A percentile compares a stretch with the other conserved stretches of the same genome.
These are phyloP conservation scores for Sphyrna mokarran DNA, from an alignment of 2,113 vertebrate genomes.

Conservation along the genomic window DNA sequence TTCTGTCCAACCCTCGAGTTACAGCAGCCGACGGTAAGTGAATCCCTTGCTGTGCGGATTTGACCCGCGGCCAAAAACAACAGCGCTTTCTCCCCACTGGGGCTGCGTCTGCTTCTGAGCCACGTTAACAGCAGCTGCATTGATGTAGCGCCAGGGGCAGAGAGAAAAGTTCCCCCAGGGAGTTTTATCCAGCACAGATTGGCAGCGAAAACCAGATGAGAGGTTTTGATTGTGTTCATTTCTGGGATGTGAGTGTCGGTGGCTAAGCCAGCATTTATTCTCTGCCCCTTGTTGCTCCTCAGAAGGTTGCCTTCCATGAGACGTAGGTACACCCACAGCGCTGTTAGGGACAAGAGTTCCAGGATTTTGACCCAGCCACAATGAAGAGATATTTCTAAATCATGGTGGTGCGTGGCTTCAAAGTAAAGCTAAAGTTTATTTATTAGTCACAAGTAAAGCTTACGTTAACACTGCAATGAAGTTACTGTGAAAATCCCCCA, in stretches of 20 bases:
- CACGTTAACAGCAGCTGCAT: background rate
- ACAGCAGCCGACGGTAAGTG: background rate
- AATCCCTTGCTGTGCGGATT: background rate
- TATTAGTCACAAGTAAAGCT: too few relatives aligned
- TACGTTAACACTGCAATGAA: too few relatives aligned
- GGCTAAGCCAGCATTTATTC: background rate
- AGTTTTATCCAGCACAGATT: background rate
- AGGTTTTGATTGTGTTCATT: background rate
- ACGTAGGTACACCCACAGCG: too few relatives aligned
- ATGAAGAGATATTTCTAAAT: too few relatives aligned
- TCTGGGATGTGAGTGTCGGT: background rate
- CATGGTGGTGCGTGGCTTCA: too few relatives aligned
- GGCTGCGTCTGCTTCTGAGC: background rate
- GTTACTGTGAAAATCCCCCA: too few relatives aligned
- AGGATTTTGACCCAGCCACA: too few relatives aligned
- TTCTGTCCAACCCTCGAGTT: background rate
- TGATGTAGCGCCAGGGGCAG: background rate
- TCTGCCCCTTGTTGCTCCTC: background rate
- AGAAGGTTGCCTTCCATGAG: too few relatives aligned
- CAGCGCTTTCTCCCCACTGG: background rate
- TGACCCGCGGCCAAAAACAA: background rate
- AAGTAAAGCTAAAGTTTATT: too few relatives aligned
- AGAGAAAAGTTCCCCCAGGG: background rate
- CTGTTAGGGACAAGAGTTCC: background rate
- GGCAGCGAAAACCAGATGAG: background rate